A percentile compares a stretch with the other conserved stretches of the same genome.
Evolutionary conservation across 2,113 vertebrate genomes (phyloP).

Genomic region (Lophius piscatorius): DNA sequence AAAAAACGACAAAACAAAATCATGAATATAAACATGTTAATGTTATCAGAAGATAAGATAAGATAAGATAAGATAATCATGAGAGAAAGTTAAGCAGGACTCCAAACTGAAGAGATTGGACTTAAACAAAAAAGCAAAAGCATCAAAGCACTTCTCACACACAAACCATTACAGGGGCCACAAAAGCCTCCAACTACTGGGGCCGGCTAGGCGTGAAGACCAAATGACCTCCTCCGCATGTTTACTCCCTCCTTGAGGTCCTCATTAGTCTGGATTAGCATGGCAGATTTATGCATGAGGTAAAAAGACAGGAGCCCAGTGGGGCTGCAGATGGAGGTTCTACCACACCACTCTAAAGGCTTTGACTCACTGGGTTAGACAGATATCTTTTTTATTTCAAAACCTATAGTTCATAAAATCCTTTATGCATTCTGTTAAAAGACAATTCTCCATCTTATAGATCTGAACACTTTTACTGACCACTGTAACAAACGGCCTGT

Average conservation of each 20-base stretch:
- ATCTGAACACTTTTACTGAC: not conserved
- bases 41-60: no score
- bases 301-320: not conserved
- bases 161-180: not conserved
- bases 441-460: not conserved
- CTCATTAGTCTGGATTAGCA: slow-evolving; percentile 61
- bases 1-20: slow-evolving; percentile 5
- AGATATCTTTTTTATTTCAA: not conserved
- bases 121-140: slow-evolving; percentile 16
- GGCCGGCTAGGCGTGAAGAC: slow-evolving; percentile 38
- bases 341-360: not conserved
- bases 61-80: not conserved
- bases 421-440: not conserved
- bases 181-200: slow-evolving; percentile 11
- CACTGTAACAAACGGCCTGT: not conserved
- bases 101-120: not conserved
- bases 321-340: not conserved
- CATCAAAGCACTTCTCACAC: slow-evolving; percentile 20
- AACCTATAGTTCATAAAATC: not conserved
- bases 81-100: not conserved
- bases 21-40: slow-evolving; percentile 10
- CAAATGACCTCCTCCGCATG: slow-evolving; percentile 53
- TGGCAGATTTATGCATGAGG: slow-evolving; percentile 45
- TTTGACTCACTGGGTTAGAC: not conserved
- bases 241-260: slow-evolving; percentile 43